These are phyloP conservation scores for Erebia epiphron DNA, from an alignment of 2,888 invertebrate species.

Conservation along the genomic window DNA sequence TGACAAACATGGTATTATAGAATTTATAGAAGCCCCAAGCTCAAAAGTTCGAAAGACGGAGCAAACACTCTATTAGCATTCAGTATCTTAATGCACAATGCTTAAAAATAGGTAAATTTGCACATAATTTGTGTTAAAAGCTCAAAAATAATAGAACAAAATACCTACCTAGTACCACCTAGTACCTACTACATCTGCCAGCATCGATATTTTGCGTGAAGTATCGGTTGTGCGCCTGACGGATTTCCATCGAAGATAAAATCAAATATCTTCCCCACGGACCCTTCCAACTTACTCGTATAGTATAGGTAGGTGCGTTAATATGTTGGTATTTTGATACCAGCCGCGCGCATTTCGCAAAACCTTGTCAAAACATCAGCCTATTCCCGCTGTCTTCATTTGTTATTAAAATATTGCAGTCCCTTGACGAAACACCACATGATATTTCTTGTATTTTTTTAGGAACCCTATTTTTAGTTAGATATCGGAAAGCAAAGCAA, in stretches of 20 bases:
- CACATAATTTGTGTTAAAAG: no score
- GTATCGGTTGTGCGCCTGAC: conserved; percentile 54
- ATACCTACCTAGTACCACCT: no score
- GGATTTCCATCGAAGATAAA: conserved; percentile 62
- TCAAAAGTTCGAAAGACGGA: no score
- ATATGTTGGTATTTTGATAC: conserved; percentile 19
- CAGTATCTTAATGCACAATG: no score
- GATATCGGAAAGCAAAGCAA: conserved; percentile 25
- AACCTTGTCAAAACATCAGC: conserved; percentile 36
- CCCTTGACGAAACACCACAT: conserved; percentile 40
- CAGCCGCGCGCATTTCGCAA: conserved; percentile 28
- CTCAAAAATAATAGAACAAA: no score
- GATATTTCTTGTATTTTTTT: not conserved
- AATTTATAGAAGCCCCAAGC: no score
- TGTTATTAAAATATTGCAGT: conserved; percentile 56
- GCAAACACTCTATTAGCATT: no score
- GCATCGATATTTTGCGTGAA: conserved; percentile 46
- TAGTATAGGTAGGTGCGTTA: not conserved
- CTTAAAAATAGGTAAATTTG: no score
- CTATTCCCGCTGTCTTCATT: conserved; percentile 50
- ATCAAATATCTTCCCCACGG: conserved; percentile 60
- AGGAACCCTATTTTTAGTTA: not conserved
- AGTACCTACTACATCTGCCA: no score
- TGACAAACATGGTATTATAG: no score
- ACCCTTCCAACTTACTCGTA: conserved; percentile 17